Base-by-base conservation (phyloP, 2,888 invertebrate species). In the Ichneumon xanthorius region DNA sequence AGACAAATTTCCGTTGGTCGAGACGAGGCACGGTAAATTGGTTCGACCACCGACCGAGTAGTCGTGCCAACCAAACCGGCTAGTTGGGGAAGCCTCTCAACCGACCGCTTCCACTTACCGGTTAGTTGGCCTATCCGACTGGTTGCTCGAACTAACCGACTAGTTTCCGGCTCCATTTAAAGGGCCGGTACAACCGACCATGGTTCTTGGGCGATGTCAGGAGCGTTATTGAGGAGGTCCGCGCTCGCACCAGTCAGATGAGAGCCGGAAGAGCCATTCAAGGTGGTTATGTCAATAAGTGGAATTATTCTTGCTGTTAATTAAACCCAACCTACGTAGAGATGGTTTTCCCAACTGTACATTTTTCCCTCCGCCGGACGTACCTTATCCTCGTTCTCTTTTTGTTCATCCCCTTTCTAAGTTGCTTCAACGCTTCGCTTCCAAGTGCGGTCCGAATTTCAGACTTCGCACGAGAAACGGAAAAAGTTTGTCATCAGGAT, bases 401-500 rank as follows among this genome's bases (percentile, higher is more conserved):
- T 61, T 73, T 61, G 22, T 33, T 45, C 26, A n/a, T 5, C 22
- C 4, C 48, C 26, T 48, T n/a, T 71, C 40, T 22, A n/a, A n/a
- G n/a, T n/a, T 67, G 19, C 11, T 37, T 14, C 19, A 11, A 84
- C 86, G 84, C 82, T 75, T 82, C 83, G 22, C 67, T 55, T 58
- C 83, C 67, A 73, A 80, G 71, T 80, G 45, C 45, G 45, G 45
- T 48, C 70, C 71, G 82, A 55, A 77, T 82, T 65, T 65, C 73
- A 55, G 71, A 82, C 65, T 55, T 82, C 11, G 19, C 76, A 26
- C 16, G 48, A 48, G 72, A 63, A 65, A 67, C 30, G 16, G 67
- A 40, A 82, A 85, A 82, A 77, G 71, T 79, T 82, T 40, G 75
- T 82, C 79, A 75, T 82, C 58, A 22, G 55, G 16, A 33, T 30